phyloP scores from a whole-genome alignment of 2,888 invertebrate genomes.

The Peribatodes rhomboidaria region DNA sequence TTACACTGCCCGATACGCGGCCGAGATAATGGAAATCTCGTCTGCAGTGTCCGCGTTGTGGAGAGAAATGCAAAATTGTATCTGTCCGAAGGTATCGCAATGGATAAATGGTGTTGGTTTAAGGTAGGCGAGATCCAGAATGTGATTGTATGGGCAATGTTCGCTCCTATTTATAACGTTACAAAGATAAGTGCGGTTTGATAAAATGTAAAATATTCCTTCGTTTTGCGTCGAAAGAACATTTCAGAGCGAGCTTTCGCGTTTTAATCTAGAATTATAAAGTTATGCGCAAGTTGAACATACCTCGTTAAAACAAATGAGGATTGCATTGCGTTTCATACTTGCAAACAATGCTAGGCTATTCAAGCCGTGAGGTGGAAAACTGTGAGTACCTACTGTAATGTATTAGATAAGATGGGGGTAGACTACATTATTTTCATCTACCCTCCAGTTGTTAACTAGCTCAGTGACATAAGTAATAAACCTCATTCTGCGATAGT shows the following conservation, averaged over 20 bases:
- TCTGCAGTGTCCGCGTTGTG: conserved; percentile 52
- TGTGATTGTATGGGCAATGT: conserved; percentile 48
- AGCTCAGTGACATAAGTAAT: too few relatives aligned
- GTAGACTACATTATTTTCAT: too few relatives aligned
- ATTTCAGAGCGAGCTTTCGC: conserved; percentile 35
- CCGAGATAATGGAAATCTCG: conserved; percentile 62
- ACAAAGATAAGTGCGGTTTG: conserved; percentile 44
- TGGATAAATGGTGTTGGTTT: conserved; percentile 51
- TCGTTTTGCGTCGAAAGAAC: conserved; percentile 40
- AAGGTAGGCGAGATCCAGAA: conserved; percentile 51
- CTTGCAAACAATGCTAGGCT: conserved; percentile 11
- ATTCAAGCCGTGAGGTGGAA: conserved; percentile 11
- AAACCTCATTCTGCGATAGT: too few relatives aligned
- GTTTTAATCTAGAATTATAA: conserved; percentile 34
- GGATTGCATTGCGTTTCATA: conserved; percentile 22
- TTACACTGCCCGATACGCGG: conserved; percentile 63
- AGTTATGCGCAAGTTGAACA: conserved; percentile 24
- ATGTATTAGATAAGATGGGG: too few relatives aligned
- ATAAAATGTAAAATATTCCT: conserved; percentile 43
- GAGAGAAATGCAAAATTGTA: conserved; percentile 59
- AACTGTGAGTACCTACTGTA: not conserved
- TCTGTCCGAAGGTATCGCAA: conserved; percentile 51
- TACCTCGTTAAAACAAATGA: conserved; percentile 29
- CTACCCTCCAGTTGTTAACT: too few relatives aligned
- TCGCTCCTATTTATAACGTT: conserved; percentile 46